phyloP scores from a whole-genome alignment of 30 jellyfish, hydroid and myxozoan species.

The Chrysaora quinquecirrha region DNA sequence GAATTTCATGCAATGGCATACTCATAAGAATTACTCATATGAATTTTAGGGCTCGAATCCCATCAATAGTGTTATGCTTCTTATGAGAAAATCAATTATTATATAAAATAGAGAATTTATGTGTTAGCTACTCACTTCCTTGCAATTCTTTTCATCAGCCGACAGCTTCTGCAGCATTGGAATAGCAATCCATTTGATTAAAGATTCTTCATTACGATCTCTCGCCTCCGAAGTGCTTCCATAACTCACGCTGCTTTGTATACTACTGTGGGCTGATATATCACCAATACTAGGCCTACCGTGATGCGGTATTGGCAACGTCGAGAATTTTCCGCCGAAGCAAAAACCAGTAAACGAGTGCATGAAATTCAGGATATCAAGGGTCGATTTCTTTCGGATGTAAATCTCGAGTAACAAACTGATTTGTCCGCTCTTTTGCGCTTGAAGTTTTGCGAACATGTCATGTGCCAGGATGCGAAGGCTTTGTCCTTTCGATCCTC shows the following conservation, averaged over 20 bases:
- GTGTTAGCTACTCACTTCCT: no score
- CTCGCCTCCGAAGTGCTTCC: conserved; percentile 33
- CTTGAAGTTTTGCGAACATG: conserved; percentile 37
- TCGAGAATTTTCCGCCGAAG: conserved; percentile 31
- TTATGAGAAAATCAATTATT: no score
- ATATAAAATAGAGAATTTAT: no score
- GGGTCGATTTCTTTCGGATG: conserved; percentile 11
- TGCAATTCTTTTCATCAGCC: conserved; percentile 49
- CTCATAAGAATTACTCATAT: no score
- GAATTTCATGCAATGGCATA: no score
- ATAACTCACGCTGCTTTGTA: conserved; percentile 45
- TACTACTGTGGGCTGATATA: conserved; percentile 37
- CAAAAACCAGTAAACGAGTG: conserved; percentile 63
- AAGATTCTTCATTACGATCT: conserved; percentile 23
- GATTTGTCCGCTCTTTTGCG: conserved; percentile 23
- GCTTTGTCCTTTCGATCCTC: conserved; percentile 81
- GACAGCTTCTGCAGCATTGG: conserved; percentile 29
- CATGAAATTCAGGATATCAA: conserved; percentile 28
- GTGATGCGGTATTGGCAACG: conserved; percentile 22
- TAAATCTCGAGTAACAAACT: conserved; percentile 28
- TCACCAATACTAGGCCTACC: conserved; percentile 31
- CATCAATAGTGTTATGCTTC: no score
- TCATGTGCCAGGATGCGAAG: conserved; percentile 65
- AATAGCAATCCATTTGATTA: conserved; percentile 36
- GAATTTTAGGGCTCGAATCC: no score